Evolutionary conservation across 2,888 invertebrate genomes (phyloP).

Genomic region (Hypselothyrea guttata): DNA sequence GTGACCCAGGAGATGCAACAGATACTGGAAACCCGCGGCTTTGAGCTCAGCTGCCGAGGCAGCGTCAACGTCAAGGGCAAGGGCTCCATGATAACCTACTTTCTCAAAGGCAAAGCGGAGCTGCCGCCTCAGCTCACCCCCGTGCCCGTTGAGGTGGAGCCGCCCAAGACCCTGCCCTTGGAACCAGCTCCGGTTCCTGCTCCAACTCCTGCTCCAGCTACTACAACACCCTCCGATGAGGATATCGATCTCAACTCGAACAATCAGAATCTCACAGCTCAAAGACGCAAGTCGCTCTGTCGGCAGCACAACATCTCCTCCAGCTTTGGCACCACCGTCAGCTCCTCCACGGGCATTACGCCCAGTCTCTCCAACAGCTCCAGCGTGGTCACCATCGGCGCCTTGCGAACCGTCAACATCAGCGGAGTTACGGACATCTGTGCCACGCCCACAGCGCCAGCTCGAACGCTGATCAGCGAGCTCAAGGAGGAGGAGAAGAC

Average conservation of each 20-base stretch:
- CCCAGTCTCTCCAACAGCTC: slow-evolving; percentile 81
- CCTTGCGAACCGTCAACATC: slow-evolving; percentile 60
- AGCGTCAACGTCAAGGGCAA: slow-evolving; percentile 96
- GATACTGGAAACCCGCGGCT: slow-evolving; percentile 90
- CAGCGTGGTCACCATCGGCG: slow-evolving; percentile 74
- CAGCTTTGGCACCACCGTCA: slow-evolving; percentile 80
- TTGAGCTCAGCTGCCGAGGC: slow-evolving; percentile 92
- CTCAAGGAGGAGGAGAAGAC: slow-evolving; percentile 79
- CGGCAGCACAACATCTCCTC: slow-evolving; percentile 82
- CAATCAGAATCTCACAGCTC: slow-evolving; percentile 80
- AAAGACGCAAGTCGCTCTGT: slow-evolving; percentile 81
- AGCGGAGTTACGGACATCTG: slow-evolving; percentile 43
- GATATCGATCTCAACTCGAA: slow-evolving; percentile 81
- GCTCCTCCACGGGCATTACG: slow-evolving; percentile 79
- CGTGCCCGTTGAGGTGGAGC: slow-evolving; percentile 13
- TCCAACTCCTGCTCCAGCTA: slow-evolving; percentile 4
- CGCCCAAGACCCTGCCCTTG: slow-evolving; percentile 15
- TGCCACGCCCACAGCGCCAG: slow-evolving; percentile 53
- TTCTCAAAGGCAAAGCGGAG: slow-evolving; percentile 82
- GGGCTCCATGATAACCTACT: slow-evolving; percentile 96
- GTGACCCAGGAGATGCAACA: slow-evolving; percentile 94
- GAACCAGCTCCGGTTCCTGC: background rate
- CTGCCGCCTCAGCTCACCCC: slow-evolving; percentile 20
- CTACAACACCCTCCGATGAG: slow-evolving; percentile 29
- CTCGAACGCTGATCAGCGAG: slow-evolving; percentile 75